Conservation (phyloP, 2,888 invertebrate genomes). For the Clitarchus hookeri region DNA sequence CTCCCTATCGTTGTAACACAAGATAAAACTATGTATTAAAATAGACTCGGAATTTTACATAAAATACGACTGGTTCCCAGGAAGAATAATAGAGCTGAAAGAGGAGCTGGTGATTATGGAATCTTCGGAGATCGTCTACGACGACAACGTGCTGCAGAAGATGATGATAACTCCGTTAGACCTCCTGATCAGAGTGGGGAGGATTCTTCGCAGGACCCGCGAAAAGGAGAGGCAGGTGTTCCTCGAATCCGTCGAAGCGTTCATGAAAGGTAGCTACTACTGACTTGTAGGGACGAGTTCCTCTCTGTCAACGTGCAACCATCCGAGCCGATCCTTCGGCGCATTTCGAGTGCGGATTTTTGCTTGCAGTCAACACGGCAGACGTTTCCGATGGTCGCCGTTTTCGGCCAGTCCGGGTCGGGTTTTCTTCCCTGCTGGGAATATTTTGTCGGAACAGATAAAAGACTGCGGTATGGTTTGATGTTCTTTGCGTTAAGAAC, state of each 20-base stretch:
- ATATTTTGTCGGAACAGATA: too few species aligned
- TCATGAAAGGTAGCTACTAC: neutral
- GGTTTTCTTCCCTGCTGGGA: too few species aligned
- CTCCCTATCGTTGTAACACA: too few species aligned
- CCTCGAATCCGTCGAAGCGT: neutral
- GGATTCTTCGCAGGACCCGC: neutral
- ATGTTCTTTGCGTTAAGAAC: too few species aligned
- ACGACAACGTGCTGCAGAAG: conserved; percentile 72
- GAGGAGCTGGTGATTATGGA: conserved; percentile 40
- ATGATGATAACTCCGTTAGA: conserved; percentile 70
- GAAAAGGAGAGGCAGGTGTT: neutral
- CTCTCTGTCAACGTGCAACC: too few species aligned
- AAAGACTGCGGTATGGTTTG: too few species aligned
- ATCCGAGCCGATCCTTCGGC: too few species aligned
- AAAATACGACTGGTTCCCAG: neutral
- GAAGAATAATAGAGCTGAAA: conserved; percentile 38
- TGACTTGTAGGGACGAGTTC: neutral
- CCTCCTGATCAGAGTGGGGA: conserved; percentile 66
- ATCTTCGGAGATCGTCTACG: conserved; percentile 60
- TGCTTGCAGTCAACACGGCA: too few species aligned
- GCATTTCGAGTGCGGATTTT: too few species aligned
- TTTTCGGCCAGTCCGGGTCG: too few species aligned
- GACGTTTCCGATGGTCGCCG: too few species aligned
- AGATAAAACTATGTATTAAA: too few species aligned
- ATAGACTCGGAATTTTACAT: conserved; percentile 27